Evolutionary conservation across 2,888 invertebrate genomes (phyloP), one percentile per base, ranked within the genome.

Genomic region (Drosophila multiciliata): DNA sequence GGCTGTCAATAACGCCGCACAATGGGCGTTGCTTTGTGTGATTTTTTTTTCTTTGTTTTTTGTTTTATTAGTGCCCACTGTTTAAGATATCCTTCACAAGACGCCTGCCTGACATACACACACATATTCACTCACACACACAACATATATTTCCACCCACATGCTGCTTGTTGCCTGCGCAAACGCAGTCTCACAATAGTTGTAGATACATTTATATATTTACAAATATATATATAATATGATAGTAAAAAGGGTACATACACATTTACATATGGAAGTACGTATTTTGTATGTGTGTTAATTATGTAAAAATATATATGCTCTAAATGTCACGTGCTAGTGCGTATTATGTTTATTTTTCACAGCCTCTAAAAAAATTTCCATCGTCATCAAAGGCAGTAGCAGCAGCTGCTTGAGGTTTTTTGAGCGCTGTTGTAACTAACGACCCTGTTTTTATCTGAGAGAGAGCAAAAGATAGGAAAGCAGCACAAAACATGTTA

Each of bases 111-210:
- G 8, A 62, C 48, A 54, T 40, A 59, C 54, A 35, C 36, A 53
- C 29, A n/a, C n/a, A 64, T 32, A 75, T n/a, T 60, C 45, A 57
- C 29, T 50, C 53, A 73, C 15, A 62, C 49, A 53, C 49, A 33
- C 42, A 62, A 53, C 33, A 61, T 61, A n/a, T 17, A 55, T 60
- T 35, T 60, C 59, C 77, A 58, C 66, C 67, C 67, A 72, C 67
- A 64, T 11, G 40, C 48, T 42, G 45, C 15, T 65, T 49, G 57
- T 66, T 57, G 66, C 63, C 65, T 77, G 85, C 85, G 85, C 85
- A 85, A 77, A 57, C 85, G 71, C 89, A 82, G 79, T 81, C 58
- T 48, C 48, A 54, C 61, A 83, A 73, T 73, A 71, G 78, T 77
- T 74, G 79, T 77, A 77, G 73, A 85, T 75, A 83, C 65, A 60